Evolutionary conservation across 2,113 vertebrate genomes (phyloP), one percentile per base, ranked within the genome.

Genomic region (Vanacampus margaritifer): DNA sequence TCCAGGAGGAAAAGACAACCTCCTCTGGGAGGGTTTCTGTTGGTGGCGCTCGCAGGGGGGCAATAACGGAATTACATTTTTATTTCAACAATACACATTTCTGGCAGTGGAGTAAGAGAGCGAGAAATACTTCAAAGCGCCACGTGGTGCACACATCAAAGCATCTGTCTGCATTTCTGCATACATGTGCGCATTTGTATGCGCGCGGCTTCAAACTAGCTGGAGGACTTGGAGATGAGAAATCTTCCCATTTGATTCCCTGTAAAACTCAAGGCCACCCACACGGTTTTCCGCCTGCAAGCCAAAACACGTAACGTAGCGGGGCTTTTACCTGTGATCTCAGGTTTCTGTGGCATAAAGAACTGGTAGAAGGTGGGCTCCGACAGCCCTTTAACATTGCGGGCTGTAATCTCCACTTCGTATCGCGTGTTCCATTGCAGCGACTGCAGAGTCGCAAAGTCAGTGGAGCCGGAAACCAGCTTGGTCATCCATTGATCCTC

Each of bases 401-500:
- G 94, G 35, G 97, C 97, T 53, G 95, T 98, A 79, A 99, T 98
- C 81, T 99, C 95, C 64, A 98, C 97, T 89, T 98, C 95, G 0
- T 99, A 98, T 60, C 93, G 93, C 64, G 95, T 95, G 81, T 96
- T 98, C 97, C 97, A 99, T 1, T 98, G 95, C 41, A 99, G 94
- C 35, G 95, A 94, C 80, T 98, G 95, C 78, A 99, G 87, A 81
- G 96, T 91, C 12, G 97, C 96, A 23, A 95, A 94, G 65, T 99
- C 96, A 69, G 92, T 96, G 21, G 90, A 92, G n/a, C 96, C 96
- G 0, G 95, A 94, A 0, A 98, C 93, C 16, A 95, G 93, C 86
- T 98, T 98, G 79, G 96, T 96, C 89, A 98, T 91, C 97, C 97
- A 99, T 73, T 96, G 95, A 12, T 98, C 96, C 89, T 98, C 96